phyloP scores from a whole-genome alignment of 2,888 invertebrate species.

The Gryllus longicercus region DNA sequence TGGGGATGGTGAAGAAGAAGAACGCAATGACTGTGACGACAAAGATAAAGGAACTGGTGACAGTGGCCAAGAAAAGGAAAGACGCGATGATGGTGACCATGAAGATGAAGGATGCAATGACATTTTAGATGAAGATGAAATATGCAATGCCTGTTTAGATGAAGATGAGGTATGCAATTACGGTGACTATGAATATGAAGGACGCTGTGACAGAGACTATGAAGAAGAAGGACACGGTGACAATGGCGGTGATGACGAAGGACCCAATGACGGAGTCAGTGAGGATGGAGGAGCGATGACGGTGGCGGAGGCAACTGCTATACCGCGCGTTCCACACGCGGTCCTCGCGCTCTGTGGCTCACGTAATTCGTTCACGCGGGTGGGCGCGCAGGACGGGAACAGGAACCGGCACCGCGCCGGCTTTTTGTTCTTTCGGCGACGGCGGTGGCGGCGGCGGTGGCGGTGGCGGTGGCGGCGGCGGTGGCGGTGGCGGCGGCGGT shows the following conservation, averaged over 20 bases:
- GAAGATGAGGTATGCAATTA: conserved; percentile 43
- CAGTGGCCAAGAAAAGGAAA: conserved; percentile 52
- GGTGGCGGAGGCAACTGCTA: too few relatives aligned
- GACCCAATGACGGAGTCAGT: too few relatives aligned
- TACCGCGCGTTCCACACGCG: too few relatives aligned
- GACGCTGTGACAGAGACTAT: conserved; percentile 53
- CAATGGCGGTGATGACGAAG: too few relatives aligned
- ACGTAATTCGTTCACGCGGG: too few relatives aligned
- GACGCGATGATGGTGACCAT: conserved; percentile 54
- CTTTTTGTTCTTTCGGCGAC: not conserved
- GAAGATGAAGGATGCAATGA: conserved; percentile 54
- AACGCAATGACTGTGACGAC: conserved; percentile 45
- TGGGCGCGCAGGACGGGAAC: too few relatives aligned
- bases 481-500: conserved; percentile 28
- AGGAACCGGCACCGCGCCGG: too few relatives aligned
- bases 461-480: conserved; percentile 35
- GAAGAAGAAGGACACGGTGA: conserved; percentile 46
- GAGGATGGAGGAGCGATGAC: too few relatives aligned
- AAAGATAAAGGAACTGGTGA: conserved; percentile 49
- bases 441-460: not conserved
- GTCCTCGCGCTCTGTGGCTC: too few relatives aligned
- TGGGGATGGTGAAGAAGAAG: not conserved
- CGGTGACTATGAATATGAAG: conserved; percentile 60
- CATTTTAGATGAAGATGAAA: too few relatives aligned
- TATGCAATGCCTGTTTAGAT: too few relatives aligned